These are phyloP conservation scores for Cataglyphis albicans DNA, from an alignment of 2,888 invertebrate species.

Conservation along the genomic window DNA sequence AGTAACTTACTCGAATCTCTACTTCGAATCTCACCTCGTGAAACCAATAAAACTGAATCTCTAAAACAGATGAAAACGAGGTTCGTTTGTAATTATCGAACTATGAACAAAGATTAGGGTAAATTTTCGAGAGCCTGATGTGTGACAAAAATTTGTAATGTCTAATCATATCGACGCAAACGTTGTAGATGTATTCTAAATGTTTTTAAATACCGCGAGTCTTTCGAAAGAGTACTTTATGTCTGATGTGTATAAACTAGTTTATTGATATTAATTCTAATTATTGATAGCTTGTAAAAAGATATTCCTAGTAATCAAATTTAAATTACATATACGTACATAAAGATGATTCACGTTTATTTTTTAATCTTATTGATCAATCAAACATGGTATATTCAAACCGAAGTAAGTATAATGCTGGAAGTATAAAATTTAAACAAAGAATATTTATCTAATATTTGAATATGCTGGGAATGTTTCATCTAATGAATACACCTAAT, in stretches of 20 bases:
- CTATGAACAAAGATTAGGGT: slow-evolving; percentile 30
- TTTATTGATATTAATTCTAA: slow-evolving; percentile 20
- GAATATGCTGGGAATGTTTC: neutral
- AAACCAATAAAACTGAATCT: slow-evolving; percentile 67
- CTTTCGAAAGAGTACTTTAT: slow-evolving; percentile 9
- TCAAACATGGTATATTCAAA: neutral
- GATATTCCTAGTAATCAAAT: slow-evolving; percentile 4
- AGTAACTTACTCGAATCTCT: slow-evolving; percentile 11
- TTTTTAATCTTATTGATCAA: slow-evolving; percentile 18
- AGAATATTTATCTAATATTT: slow-evolving; percentile 28
- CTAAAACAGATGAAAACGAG: slow-evolving; percentile 36
- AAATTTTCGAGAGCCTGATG: slow-evolving; percentile 54
- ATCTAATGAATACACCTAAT: neutral
- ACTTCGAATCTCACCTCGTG: slow-evolving; percentile 27
- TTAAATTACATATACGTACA: neutral
- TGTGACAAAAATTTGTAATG: slow-evolving; percentile 60
- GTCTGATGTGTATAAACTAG: slow-evolving; percentile 9
- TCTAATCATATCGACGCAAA: slow-evolving; percentile 70
- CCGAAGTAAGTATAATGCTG: neutral
- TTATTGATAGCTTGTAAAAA: neutral
- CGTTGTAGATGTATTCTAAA: slow-evolving; percentile 40
- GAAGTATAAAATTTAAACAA: neutral
- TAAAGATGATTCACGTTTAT: slow-evolving; percentile 13
- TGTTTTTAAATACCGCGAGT: slow-evolving; percentile 24
- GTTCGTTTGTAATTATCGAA: slow-evolving; percentile 63